Conservation (phyloP, 2,797 vertebrate species). For the Peromyscus attwateri region DNA sequence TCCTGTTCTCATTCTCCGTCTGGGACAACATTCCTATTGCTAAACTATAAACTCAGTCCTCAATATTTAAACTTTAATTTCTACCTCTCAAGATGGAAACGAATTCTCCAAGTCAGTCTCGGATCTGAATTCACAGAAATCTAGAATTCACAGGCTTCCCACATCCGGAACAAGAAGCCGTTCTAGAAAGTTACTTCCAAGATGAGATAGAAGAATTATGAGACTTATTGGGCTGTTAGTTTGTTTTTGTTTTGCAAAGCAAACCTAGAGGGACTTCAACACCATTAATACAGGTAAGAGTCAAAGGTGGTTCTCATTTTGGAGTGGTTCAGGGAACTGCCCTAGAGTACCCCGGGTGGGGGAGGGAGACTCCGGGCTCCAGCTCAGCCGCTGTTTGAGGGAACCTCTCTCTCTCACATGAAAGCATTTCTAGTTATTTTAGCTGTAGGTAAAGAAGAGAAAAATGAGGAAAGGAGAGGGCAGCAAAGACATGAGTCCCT, state of each 20-base stretch:
- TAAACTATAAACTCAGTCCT: neutral
- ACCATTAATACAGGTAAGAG: neutral
- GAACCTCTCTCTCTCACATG: neutral
- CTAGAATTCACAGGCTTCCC: neutral
- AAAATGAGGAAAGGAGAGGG: neutral
- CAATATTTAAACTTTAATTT: neutral
- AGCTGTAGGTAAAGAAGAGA: neutral
- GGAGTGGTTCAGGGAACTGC: neutral
- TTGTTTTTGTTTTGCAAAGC: neutral
- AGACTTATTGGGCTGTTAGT: no score
- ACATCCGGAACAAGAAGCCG: neutral
- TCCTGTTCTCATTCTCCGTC: neutral
- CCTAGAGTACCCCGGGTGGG: neutral
- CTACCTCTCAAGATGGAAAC: neutral
- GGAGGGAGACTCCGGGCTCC: rapidly evolving
- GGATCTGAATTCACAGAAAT: neutral
- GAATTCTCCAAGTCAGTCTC: neutral
- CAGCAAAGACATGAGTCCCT: neutral
- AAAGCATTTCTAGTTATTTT: neutral
- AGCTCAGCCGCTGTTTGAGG: neutral
- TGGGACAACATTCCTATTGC: neutral
- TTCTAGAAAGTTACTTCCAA: rapidly evolving
- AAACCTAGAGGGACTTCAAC: neutral
- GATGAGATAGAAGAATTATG: neutral
- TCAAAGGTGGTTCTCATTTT: neutral